Evolutionary conservation across 2,888 invertebrate genomes (phyloP), one percentile per base, ranked within the genome.

Genomic region (Pterostichus madidus): DNA sequence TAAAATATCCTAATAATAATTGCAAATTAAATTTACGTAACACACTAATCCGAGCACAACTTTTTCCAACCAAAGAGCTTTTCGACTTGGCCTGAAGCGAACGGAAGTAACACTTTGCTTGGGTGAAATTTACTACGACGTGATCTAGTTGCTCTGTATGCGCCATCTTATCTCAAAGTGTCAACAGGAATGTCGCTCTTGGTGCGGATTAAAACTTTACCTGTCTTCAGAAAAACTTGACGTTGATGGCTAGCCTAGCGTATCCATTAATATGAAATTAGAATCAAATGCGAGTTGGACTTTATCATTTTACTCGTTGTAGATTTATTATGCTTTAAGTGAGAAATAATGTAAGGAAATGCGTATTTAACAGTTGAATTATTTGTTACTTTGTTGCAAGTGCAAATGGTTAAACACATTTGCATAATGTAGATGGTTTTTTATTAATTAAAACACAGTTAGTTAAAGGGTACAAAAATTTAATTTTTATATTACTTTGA

Each of bases 1-100:
- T 64, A 64, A 64, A 32, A 64, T 64, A 64, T 35, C 13, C 64
- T 7, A 64, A 64, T 64, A 59, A 64, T 64, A 64, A 64, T 64
- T 64, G 64, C 64, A 64, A 35, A 64, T 64, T 59, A 59, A n/a
- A 61, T 61, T 64, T 64, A 64, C 64, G 64, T 32, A 64, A 64
- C 32, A 35, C 13, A 3, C 5, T 35, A 35, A 64, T 64, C n/a
- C 35, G 2, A 64, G 10, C 39, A 39, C 1, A 2, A 39, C 49
- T 5, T 49, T 49, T 64, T 64, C 64, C 64, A 64, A 64, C 35
- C 64, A 64, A 59, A 59, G 31, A 59, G 11, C 32, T 35, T 59
- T 59, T 59, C 8, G 24, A 31, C 59, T 64, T 32, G 31, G 7
- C 32, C 13, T 31, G 3, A 39, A 39, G 39, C 13, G 49, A 13